Conservation (phyloP, 2,113 vertebrate genomes). For the Neodontobutis hainanensis region DNA sequence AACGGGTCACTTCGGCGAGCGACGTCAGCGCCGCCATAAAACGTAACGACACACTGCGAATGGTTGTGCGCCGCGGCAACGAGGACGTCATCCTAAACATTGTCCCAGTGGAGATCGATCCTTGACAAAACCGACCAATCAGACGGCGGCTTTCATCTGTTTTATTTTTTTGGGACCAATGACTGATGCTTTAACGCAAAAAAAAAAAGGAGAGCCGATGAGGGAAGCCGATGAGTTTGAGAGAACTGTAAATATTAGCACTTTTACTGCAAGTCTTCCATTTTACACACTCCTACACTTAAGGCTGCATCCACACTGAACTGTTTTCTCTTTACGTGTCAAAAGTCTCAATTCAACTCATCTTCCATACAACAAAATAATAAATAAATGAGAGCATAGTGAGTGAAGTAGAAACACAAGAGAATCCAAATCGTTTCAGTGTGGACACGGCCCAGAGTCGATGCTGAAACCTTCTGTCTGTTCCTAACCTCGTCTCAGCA, state of each 20-base stretch:
- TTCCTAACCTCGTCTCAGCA: neutral
- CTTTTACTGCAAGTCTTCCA: slow-evolving; percentile 5
- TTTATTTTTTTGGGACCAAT: slow-evolving; percentile 71
- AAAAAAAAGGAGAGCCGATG: neutral
- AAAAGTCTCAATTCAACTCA: too few species aligned
- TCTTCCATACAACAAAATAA: too few species aligned
- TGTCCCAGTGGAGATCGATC: slow-evolving; percentile 89
- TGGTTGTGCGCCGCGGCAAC: slow-evolving; percentile 91
- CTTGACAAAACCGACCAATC: slow-evolving; percentile 75
- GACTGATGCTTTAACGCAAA: slow-evolving; percentile 64
- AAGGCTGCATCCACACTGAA: neutral
- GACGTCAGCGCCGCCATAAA: slow-evolving; percentile 94
- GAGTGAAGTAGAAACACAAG: too few species aligned
- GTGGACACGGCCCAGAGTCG: neutral
- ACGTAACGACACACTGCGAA: slow-evolving; percentile 82
- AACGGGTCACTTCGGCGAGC: slow-evolving; percentile 85
- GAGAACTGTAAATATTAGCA: slow-evolving; percentile 42
- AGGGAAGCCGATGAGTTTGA: slow-evolving; percentile 2
- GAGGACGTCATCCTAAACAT: slow-evolving; percentile 91
- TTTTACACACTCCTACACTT: neutral
- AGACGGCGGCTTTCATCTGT: slow-evolving; percentile 77
- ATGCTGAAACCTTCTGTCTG: neutral
- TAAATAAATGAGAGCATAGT: too few species aligned
- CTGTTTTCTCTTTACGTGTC: too few species aligned
- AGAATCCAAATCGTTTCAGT: too few species aligned